Evolutionary conservation across 2,888 invertebrate genomes (phyloP), one percentile per base, ranked within the genome.

Genomic region (Troides aeacus): DNA sequence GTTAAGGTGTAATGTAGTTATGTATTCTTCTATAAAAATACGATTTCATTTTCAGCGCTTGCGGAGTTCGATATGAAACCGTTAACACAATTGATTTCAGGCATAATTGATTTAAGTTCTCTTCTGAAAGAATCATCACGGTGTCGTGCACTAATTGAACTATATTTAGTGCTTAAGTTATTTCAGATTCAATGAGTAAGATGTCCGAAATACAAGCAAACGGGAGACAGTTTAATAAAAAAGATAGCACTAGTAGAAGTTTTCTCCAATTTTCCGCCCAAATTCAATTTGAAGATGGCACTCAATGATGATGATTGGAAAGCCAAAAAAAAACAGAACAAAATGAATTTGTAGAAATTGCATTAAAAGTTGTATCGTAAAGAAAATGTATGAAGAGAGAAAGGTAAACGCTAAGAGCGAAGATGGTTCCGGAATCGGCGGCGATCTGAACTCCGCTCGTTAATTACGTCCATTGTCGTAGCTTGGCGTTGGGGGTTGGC

Each of bases 391-490:
- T 61, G 23, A 61, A 39, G 36, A 60, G 59, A 36, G 62, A 53
- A 56, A 66, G 42, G 56, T 50, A 68, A 62, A 57, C 63, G 58
- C 10, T n/a, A 5, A 17, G 57, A 2, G 21, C 23, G 42, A 39
- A 17, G 39, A 42, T 58, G 21, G 21, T 23, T 42, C 58, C 24
- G 3, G 50, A 62, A 39, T n/a, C 58, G 62, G 24, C 46, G n/a
- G 50, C 46, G 70, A 58, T 46, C n/a, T 59, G 70, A 50, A 62
- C 50, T 57, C 39, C 62, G 46, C 30, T 66, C 66, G 63, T 70
- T 70, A 66, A 66, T 70, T 70, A 70, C 62, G 60, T 50, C 46
- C 63, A 66, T 63, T 70, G 70, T 70, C 63, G 70, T 50, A 36
- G 63, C 59, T 36, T 24, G 53, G 50, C 50, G 2, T 15, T 2